Conservation (phyloP, 2,888 invertebrate species). For the Protonemura montana region DNA sequence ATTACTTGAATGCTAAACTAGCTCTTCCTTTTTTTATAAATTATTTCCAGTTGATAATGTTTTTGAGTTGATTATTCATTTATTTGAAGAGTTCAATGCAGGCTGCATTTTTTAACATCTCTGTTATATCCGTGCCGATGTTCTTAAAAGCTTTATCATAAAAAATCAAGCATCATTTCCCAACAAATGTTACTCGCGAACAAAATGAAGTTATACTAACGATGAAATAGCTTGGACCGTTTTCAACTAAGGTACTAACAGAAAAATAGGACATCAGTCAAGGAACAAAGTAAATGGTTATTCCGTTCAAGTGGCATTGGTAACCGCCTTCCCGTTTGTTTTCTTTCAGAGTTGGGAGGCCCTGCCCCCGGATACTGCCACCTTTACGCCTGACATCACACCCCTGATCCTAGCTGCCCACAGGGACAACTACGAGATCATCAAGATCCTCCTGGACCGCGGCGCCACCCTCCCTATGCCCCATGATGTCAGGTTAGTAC, state of each 20-base stretch:
- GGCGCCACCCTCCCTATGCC: constrained; percentile 94
- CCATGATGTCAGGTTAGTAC: constrained; percentile 82
- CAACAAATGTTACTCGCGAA: too few species aligned
- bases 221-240: too few species aligned
- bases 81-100: not conserved
- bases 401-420: constrained; percentile 97
- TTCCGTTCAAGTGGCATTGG: too few species aligned
- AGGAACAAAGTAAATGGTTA: too few species aligned
- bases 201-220: too few species aligned
- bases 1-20: too few species aligned
- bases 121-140: not conserved
- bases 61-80: not conserved
- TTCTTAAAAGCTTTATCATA: too few species aligned
- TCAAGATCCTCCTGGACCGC: constrained; percentile 94
- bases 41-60: not conserved
- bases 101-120: not conserved
- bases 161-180: too few species aligned
- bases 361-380: constrained; percentile 87
- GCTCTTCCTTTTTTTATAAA: too few species aligned
- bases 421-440: constrained; percentile 98
- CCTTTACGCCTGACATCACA: constrained; percentile 97
- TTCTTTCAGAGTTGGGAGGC: constrained; percentile 88
- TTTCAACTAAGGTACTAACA: too few species aligned
- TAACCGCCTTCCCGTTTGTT: too few species aligned
- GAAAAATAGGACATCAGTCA: too few species aligned